These are phyloP conservation scores for Mellilla xanthometata DNA, from an alignment of 2,888 invertebrate species.

Conservation along the genomic window DNA sequence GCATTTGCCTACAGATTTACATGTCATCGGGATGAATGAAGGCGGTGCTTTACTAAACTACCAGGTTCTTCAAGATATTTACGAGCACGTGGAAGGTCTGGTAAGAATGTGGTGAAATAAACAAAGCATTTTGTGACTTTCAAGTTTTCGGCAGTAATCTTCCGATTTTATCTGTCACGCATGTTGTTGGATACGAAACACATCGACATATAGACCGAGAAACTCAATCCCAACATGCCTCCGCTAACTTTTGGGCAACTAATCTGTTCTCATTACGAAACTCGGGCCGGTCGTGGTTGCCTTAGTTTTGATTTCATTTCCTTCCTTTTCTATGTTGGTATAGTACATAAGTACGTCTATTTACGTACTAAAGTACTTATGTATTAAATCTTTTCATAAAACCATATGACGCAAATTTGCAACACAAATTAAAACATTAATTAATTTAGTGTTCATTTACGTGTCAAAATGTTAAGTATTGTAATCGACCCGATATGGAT, in stretches of 20 bases:
- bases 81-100: neutral
- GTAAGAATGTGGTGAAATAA: neutral
- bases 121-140: neutral
- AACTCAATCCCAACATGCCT: constrained; percentile 12
- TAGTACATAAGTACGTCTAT: neutral
- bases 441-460: no score
- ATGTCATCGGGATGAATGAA: constrained; percentile 9
- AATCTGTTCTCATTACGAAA: constrained; percentile 22
- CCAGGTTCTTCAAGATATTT: neutral
- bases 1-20: constrained; percentile 9
- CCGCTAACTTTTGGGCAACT: constrained; percentile 18
- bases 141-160: neutral
- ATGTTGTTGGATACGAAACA: no score
- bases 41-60: neutral
- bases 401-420: no score
- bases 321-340: constrained; percentile 1
- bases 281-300: constrained; percentile 16
- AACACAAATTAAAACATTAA: no score
- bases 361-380: no score
- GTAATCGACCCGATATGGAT: no score
- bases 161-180: neutral
- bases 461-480: no score
- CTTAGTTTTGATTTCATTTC: constrained; percentile 21
- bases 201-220: neutral
- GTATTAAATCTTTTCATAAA: no score